A percentile compares a stretch with the other conserved stretches of the same genome.
Evolutionary conservation across 2,888 invertebrate genomes (phyloP).

Genomic region (Plagiodera versicolora): DNA sequence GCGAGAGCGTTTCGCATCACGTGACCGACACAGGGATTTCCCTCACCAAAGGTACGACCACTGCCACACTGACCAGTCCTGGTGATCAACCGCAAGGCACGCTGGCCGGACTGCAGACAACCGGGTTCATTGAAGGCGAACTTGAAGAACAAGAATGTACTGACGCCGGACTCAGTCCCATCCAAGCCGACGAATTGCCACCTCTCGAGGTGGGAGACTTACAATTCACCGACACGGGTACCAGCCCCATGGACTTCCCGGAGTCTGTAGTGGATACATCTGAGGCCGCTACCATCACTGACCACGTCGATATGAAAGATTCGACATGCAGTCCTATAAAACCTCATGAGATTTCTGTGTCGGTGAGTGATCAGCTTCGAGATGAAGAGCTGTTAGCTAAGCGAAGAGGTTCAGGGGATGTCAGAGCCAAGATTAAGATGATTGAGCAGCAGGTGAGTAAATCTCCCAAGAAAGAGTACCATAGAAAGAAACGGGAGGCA

Average conservation of each 20-base stretch:
- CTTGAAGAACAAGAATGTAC: constrained; percentile 59
- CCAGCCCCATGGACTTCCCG: constrained; percentile 58
- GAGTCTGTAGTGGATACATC: constrained; percentile 56
- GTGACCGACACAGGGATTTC: constrained; percentile 61
- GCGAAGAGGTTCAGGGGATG: constrained; percentile 58
- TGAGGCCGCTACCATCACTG: constrained; percentile 58
- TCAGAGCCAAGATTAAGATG: constrained; percentile 59
- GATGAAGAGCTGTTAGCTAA: constrained; percentile 51
- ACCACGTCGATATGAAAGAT: constrained; percentile 58
- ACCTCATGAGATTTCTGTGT: constrained; percentile 46
- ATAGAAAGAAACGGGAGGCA: constrained; percentile 46
- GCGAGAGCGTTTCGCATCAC: constrained; percentile 58
- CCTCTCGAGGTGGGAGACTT: constrained; percentile 51
- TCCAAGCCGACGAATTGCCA: constrained; percentile 58
- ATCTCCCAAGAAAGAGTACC: constrained; percentile 48
- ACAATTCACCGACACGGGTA: constrained; percentile 56
- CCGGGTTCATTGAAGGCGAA: constrained; percentile 50
- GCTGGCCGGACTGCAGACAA: constrained; percentile 51
- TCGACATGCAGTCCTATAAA: constrained; percentile 59
- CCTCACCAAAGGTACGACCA: constrained; percentile 56
- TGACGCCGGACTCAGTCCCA: constrained; percentile 61
- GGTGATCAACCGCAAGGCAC: constrained; percentile 49
- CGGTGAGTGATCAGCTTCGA: constrained; percentile 40
- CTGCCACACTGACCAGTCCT: constrained; percentile 55
- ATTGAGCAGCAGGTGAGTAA: constrained; percentile 57